A percentile compares a stretch with the other conserved stretches of the same genome.
Conservation (phyloP, 2,797 vertebrate genomes). For the Ficedula albicollis region DNA sequence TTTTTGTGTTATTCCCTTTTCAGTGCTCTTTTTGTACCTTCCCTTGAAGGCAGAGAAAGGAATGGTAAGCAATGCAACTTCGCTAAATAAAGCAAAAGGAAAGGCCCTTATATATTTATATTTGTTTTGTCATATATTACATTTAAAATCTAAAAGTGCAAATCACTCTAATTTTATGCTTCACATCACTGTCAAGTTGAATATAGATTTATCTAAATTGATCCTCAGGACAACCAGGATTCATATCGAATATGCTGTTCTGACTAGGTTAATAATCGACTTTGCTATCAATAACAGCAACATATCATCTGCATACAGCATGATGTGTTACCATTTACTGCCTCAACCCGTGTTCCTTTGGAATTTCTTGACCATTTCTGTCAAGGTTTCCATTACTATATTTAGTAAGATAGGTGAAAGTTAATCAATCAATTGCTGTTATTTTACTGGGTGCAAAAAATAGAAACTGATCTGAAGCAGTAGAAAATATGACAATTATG, state of each 20-base stretch:
- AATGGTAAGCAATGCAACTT: background rate
- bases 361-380: background rate
- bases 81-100: background rate
- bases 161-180: background rate
- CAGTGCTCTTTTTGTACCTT: rapidly evolving
- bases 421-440: background rate
- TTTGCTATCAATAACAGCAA: background rate
- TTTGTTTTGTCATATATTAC: background rate
- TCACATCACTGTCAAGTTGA: background rate
- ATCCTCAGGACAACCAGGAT: background rate
- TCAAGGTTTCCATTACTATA: background rate
- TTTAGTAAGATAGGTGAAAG: background rate
- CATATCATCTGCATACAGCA: background rate
- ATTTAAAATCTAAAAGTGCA: background rate
- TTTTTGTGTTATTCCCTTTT: background rate
- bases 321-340: background rate
- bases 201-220: background rate
- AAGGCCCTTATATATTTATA: background rate
- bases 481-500: background rate
- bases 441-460: background rate
- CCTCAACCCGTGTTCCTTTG: background rate
- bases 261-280: background rate
- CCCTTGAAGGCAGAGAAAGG: background rate
- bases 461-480: background rate
- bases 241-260: background rate